Evolutionary conservation across 2,113 vertebrate species (phyloP), one percentile per base, ranked within the genome.

Genomic region (Rhinolophus sinicus): DNA sequence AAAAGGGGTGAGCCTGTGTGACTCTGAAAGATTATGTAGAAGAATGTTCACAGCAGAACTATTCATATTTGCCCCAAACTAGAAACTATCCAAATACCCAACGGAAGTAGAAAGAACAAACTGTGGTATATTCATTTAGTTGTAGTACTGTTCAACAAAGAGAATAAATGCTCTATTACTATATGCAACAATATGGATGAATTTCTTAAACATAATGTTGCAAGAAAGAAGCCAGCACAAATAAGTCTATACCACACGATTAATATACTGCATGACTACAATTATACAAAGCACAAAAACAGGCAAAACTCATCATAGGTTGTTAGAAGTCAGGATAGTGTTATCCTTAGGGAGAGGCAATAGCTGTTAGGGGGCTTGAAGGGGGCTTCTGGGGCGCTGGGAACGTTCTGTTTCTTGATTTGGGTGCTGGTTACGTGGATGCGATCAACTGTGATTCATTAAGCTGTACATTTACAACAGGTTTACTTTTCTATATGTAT

Each of bases 201-300:
- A 77, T 50, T 88, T 83, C 93, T 84, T 83, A 90, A 90, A 64
- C 30, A 87, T 44, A 90, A 69, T 8, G 13, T 83, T 76, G 22
- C 12, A 26, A 73, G 64, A 84, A 92, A 67, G 64, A 86, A 90
- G 38, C 52, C 73, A 89, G 52, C 40, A 60, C 38, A 50, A 88
- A 81, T 0, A 6, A 89, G 30, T 54, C 44, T 24, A n/a, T 28
- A 35, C 22, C 30, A 2, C 50, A 70, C 7, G 40, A 44, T 44
- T 44, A 44, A 44, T 7, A 44, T 44, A 44, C 40, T 44, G 40
- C 40, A 44, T 8, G 8, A 95, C 52, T 87, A 44, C 18, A 83
- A 83, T 40, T 24, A 72, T 1, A 90, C 35, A 90, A 77, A 93
- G 50, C 60, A 69, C 44, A 93, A 60, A 76, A 72, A 44, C 18